Evolutionary conservation across 2,888 invertebrate species (phyloP).

Genomic region (Galeopsomyia nigrocyanea): DNA sequence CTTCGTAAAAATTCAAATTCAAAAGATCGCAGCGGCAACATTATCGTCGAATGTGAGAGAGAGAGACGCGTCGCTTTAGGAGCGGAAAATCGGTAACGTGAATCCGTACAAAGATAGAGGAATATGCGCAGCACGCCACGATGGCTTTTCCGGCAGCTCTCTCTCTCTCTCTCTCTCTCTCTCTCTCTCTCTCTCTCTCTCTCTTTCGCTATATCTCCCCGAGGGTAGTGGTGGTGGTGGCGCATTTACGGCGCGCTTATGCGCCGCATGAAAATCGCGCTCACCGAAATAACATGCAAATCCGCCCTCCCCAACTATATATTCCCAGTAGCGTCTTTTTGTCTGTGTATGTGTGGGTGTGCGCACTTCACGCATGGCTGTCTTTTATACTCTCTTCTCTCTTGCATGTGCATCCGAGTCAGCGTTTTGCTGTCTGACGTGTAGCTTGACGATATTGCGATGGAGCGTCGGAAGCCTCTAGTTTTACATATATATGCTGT

Average conservation of each 20-base stretch:
- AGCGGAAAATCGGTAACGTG: slow-evolving; percentile 13
- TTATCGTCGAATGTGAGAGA: background rate
- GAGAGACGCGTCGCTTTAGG: background rate
- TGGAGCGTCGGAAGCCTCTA: too few relatives aligned
- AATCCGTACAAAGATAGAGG: slow-evolving; percentile 6
- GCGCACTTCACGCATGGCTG: background rate
- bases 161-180: too few relatives aligned
- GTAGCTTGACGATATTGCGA: too few relatives aligned
- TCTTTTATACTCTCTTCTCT: too few relatives aligned
- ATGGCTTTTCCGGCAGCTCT: slow-evolving; percentile 5
- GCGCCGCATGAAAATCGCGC: slow-evolving; percentile 56
- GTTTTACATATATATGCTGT: too few relatives aligned
- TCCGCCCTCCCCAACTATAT: slow-evolving; percentile 47
- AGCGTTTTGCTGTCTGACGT: too few relatives aligned
- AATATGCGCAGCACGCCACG: slow-evolving; percentile 3
- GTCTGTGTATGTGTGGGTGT: background rate
- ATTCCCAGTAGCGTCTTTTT: background rate
- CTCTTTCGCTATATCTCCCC: too few relatives aligned
- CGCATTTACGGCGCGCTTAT: background rate
- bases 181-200: too few relatives aligned
- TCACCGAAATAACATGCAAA: slow-evolving; percentile 65
- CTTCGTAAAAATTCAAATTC: too few relatives aligned
- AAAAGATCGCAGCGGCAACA: too few relatives aligned
- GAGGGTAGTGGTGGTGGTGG: background rate
- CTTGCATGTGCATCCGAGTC: too few relatives aligned